Evolutionary conservation across 2,797 vertebrate species (phyloP).

Genomic region (Gallinago nigripennis): DNA sequence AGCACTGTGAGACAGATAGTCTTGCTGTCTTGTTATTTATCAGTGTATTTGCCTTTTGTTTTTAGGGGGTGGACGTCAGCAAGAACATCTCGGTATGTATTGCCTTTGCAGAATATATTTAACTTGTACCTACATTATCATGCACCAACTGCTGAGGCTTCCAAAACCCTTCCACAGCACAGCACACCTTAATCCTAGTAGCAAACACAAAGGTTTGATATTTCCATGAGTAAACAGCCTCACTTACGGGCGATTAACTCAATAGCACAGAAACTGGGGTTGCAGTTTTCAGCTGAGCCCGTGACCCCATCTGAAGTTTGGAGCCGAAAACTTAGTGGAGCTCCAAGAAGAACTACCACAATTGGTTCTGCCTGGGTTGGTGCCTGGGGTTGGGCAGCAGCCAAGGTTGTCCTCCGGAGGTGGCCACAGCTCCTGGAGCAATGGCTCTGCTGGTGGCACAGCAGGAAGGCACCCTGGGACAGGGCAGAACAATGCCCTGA

Average conservation of each 20-base stretch:
- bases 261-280: not conserved
- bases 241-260: not conserved
- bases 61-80: not conserved
- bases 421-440: not conserved
- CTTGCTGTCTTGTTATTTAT: not conserved
- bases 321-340: not conserved
- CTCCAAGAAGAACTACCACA: not conserved
- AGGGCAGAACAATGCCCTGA: not conserved
- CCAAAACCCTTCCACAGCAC: not conserved
- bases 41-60: not conserved
- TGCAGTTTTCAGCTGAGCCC: not conserved
- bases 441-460: not conserved
- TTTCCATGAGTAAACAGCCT: not conserved
- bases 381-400: not conserved
- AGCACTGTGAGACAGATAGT: not conserved
- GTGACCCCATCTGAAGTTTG: not conserved
- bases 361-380: not conserved
- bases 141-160: not conserved
- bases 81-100: constrained; percentile 48
- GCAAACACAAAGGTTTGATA: not conserved
- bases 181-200: not conserved
- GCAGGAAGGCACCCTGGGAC: not conserved
- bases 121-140: not conserved
- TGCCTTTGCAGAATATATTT: not conserved
- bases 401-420: not conserved